phyloP scores from a whole-genome alignment of 1,140 invertebrate genomes.

The Mactra quadrangularis region DNA sequence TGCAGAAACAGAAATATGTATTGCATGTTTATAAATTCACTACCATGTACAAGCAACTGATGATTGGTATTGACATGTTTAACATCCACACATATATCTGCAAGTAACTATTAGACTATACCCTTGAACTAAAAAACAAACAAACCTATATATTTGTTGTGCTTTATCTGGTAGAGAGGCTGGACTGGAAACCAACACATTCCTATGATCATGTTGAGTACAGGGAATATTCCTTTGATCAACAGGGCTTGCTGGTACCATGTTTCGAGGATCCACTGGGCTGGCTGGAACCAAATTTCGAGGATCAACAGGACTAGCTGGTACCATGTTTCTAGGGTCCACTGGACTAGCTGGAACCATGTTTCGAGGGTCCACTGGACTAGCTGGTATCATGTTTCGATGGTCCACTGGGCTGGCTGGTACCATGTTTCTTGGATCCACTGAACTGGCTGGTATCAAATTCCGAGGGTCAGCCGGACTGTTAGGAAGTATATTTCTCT shows the following conservation, averaged over 20 bases:
- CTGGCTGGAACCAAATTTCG: conserved; percentile 12
- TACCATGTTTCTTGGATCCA: conserved; percentile 31
- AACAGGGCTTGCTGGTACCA: conserved; percentile 28
- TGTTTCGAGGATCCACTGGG: conserved; percentile 27
- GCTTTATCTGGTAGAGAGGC: conserved; percentile 25
- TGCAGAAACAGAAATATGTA: too few relatives aligned
- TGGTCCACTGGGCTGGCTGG: conserved; percentile 28
- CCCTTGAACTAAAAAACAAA: too few relatives aligned
- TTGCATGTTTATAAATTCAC: too few relatives aligned
- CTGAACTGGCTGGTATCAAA: conserved; percentile 26
- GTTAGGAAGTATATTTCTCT: conserved; percentile 30
- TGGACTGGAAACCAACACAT: conserved; percentile 7
- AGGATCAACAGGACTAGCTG: conserved; percentile 44
- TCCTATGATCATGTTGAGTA: not conserved
- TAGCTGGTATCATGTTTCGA: conserved; percentile 25
- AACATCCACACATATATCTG: too few relatives aligned
- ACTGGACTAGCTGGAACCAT: conserved; percentile 42
- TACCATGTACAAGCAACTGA: too few relatives aligned
- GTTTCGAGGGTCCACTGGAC: conserved; percentile 40
- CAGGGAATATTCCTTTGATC: conserved; percentile 17
- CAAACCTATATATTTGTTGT: conserved; percentile 29
- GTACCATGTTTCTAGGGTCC: conserved; percentile 36
- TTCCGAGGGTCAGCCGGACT: conserved; percentile 36
- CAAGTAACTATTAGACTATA: too few relatives aligned
- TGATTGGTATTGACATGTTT: too few relatives aligned